Percentiles rank a stretch among this genome's conserved stretches.
Evolutionary conservation across 2,113 vertebrate species (phyloP).

Genomic region (Dipodomys spectabilis): DNA sequence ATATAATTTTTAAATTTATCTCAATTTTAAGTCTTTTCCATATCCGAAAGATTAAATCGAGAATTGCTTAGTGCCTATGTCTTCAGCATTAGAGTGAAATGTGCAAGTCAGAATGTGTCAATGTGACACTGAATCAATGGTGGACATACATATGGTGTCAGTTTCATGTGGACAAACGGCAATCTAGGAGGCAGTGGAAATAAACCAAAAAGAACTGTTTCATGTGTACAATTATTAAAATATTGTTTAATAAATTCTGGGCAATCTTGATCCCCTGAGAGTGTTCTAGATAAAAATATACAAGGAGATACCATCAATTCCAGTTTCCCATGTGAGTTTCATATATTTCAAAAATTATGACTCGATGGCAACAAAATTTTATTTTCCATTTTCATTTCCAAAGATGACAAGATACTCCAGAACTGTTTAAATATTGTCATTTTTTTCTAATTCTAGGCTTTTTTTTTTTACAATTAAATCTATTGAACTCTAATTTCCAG

Average conservation of each 20-base stretch:
- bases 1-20: background rate
- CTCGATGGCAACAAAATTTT: slow-evolving; percentile 33
- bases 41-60: slow-evolving; percentile 17
- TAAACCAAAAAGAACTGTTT: slow-evolving; percentile 13
- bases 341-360: slow-evolving; percentile 20
- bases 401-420: background rate
- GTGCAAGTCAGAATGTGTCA: background rate
- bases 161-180: background rate
- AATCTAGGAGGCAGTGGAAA: background rate
- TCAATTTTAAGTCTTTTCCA: slow-evolving; percentile 9
- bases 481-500: background rate
- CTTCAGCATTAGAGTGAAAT: slow-evolving; percentile 4
- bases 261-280: background rate
- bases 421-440: background rate
- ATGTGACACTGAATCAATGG: background rate
- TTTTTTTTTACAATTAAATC: slow-evolving; percentile 43
- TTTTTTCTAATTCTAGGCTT: background rate
- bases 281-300: background rate
- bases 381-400: slow-evolving; percentile 22
- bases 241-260: slow-evolving; percentile 29
- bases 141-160: background rate
- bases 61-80: background rate
- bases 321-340: background rate
- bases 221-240: background rate
- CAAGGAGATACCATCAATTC: background rate